phyloP scores from a whole-genome alignment of 2,113 vertebrate genomes.

The Pygoscelis antarcticus region DNA sequence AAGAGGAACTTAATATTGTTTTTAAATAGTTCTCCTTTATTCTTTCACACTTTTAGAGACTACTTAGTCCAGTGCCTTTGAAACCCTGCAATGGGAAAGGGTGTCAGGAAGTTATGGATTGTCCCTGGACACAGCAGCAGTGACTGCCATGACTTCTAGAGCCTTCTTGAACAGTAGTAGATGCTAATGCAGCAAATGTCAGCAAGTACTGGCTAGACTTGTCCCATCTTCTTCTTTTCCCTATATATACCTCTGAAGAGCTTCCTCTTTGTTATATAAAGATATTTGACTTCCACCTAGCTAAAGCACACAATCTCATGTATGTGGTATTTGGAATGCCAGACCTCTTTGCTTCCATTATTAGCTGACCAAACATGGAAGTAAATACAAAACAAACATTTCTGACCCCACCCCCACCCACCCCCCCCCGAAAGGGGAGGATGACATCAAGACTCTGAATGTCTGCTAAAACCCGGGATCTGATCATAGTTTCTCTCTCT shows the following conservation, averaged over 20 bases:
- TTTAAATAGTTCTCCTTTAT: background rate
- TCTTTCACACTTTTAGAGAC: background rate
- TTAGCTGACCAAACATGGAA: background rate
- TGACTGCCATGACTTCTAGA: background rate
- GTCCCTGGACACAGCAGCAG: background rate
- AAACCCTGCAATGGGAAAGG: background rate
- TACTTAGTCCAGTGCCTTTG: background rate
- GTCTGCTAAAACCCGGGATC: background rate
- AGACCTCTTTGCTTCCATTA: background rate
- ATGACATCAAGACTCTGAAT: background rate
- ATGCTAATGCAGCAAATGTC: background rate
- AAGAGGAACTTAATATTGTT: background rate
- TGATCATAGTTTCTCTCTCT: background rate
- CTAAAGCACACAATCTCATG: rapidly evolving
- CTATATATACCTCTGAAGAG: background rate
- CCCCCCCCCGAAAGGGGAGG: background rate
- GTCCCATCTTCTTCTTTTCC: background rate
- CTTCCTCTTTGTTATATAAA: background rate
- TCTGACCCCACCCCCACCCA: rapidly evolving
- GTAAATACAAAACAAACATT: background rate
- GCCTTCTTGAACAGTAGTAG: background rate
- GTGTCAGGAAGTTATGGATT: background rate
- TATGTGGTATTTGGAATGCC: background rate
- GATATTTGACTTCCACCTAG: background rate
- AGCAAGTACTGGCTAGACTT: background rate